These are phyloP conservation scores for Oreochromis niloticus DNA, from an alignment of 2,113 vertebrate genomes.

Conservation along the genomic window DNA sequence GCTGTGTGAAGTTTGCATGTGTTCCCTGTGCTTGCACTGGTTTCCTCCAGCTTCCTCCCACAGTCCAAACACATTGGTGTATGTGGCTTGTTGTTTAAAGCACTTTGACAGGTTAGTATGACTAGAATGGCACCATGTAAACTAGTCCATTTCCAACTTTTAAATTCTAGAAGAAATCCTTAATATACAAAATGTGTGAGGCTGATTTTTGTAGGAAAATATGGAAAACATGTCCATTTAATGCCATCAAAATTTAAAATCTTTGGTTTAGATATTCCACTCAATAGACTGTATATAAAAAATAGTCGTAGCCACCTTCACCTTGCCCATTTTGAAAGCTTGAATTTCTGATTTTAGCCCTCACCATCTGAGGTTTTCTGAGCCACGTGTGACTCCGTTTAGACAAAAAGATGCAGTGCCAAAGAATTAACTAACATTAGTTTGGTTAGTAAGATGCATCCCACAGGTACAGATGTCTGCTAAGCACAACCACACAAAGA, in stretches of 20 bases:
- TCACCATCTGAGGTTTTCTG: neutral
- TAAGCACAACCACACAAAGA: neutral
- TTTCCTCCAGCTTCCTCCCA: neutral
- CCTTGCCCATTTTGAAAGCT: neutral
- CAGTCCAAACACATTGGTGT: neutral
- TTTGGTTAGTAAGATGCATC: neutral
- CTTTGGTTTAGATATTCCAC: neutral
- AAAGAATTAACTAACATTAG: too few relatives aligned
- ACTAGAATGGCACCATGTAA: neutral
- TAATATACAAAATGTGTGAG: neutral
- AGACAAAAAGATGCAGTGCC: neutral
- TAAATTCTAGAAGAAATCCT: neutral
- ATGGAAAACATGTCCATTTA: neutral
- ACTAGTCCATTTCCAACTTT: neutral
- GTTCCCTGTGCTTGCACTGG: neutral
- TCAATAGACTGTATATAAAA: neutral
- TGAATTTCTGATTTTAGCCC: neutral
- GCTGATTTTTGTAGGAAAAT: neutral
- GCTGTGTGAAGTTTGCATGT: neutral
- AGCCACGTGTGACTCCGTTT: neutral
- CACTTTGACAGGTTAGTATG: neutral
- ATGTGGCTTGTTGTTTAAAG: neutral
- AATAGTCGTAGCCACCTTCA: neutral
- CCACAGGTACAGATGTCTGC: neutral
- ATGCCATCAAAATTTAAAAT: accelerated